phyloP scores from a whole-genome alignment of 2,797 vertebrate genomes.

The Sebastes iracundus region DNA sequence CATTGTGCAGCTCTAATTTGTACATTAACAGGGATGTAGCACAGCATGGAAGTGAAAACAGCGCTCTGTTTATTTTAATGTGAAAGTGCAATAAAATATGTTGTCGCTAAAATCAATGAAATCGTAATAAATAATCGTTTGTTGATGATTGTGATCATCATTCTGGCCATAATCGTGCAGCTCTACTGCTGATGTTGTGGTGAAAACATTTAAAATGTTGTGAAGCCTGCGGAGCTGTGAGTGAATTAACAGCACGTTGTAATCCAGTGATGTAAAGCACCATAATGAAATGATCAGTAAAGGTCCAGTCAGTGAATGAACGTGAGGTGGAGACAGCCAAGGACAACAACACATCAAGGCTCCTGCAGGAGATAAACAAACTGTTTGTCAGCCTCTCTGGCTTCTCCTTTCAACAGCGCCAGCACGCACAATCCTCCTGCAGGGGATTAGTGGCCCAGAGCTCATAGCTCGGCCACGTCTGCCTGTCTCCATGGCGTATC shows the following conservation, averaged over 20 bases:
- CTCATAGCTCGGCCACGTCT: conserved; percentile 69
- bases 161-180: too few species aligned
- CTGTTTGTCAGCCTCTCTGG: conserved; percentile 27
- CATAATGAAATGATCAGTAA: conserved; percentile 29
- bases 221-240: background rate
- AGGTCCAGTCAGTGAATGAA: conserved; percentile 29
- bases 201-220: background rate
- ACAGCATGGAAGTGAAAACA: too few species aligned
- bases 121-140: too few species aligned
- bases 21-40: too few species aligned
- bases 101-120: too few species aligned
- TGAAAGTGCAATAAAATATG: too few species aligned
- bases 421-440: conserved; percentile 26
- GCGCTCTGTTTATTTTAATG: too few species aligned
- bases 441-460: conserved; percentile 17
- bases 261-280: conserved; percentile 12
- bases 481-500: conserved; percentile 73
- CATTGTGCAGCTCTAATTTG: background rate
- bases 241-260: background rate
- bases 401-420: conserved; percentile 37
- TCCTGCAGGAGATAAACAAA: conserved; percentile 60
- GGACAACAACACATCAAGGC: conserved; percentile 42
- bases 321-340: conserved; percentile 23
- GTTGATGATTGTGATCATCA: too few species aligned
- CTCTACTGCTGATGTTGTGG: background rate